Percentiles rank a stretch among this genome's conserved stretches.
Conservation (phyloP, 1,140 invertebrate genomes). For the Reticulitermes speratus region DNA sequence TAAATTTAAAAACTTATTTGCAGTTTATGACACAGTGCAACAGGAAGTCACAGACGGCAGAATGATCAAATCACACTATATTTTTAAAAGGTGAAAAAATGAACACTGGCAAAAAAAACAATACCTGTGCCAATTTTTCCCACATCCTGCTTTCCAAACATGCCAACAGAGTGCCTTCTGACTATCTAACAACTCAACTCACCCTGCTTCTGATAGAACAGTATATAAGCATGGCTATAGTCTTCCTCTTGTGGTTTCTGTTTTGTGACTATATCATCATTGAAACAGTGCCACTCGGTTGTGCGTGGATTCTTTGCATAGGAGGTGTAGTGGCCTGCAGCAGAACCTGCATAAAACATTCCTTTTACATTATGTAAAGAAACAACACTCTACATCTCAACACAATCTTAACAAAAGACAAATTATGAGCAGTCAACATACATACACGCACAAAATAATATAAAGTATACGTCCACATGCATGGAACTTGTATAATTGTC, state of each 20-base stretch:
- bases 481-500: too few species aligned
- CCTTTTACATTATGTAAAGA: conserved; percentile 23
- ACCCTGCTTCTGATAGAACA: conserved; percentile 67
- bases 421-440: background rate
- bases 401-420: background rate
- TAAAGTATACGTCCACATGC: background rate
- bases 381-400: background rate
- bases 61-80: too few species aligned
- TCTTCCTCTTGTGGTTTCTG: conserved; percentile 63
- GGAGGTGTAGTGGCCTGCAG: conserved; percentile 69
- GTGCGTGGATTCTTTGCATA: conserved; percentile 63
- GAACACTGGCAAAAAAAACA: too few species aligned
- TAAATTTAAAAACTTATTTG: too few species aligned
- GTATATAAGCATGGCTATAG: conserved; percentile 65
- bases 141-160: too few species aligned
- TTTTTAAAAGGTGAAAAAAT: too few species aligned
- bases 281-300: conserved; percentile 67
- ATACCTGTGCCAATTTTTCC: too few species aligned
- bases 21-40: too few species aligned
- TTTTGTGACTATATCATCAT: conserved; percentile 61
- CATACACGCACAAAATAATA: background rate
- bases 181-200: background rate
- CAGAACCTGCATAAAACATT: conserved; percentile 54
- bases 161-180: too few species aligned
- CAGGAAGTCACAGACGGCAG: too few species aligned